Evolutionary conservation across 2,113 vertebrate species (phyloP).

Genomic region (Zeus faber): DNA sequence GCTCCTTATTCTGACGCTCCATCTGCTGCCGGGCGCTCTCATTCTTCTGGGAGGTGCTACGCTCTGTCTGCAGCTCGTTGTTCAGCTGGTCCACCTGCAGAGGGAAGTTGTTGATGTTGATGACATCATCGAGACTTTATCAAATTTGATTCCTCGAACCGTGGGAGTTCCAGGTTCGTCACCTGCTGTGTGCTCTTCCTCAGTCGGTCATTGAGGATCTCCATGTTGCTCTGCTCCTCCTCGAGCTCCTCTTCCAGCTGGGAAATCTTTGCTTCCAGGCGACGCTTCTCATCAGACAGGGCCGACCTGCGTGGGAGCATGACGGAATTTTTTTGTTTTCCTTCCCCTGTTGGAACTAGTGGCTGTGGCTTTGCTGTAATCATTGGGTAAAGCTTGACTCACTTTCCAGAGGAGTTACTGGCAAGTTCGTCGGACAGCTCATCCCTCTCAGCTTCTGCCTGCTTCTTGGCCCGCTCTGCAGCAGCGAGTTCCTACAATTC

Average conservation of each 20-base stretch:
- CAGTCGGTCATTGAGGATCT: conserved; percentile 87
- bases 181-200: conserved; percentile 93
- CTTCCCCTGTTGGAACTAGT: too few species aligned
- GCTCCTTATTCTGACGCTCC: conserved; percentile 94
- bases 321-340: too few species aligned
- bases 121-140: background rate
- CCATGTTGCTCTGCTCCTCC: conserved; percentile 89
- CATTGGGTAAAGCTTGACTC: conserved; percentile 20
- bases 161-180: background rate
- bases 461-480: conserved; percentile 87
- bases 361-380: background rate
- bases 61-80: conserved; percentile 86
- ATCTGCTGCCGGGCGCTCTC: conserved; percentile 89
- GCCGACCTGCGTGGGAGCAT: conserved; percentile 84
- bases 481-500: conserved; percentile 84
- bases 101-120: background rate
- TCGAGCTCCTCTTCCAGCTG: conserved; percentile 94
- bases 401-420: conserved; percentile 86
- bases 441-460: conserved; percentile 90
- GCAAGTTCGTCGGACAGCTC: conserved; percentile 89
- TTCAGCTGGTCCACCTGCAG: conserved; percentile 87
- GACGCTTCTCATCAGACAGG: conserved; percentile 88
- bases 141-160: background rate
- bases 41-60: conserved; percentile 83
- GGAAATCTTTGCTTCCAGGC: conserved; percentile 86